These are phyloP conservation scores for Merops nubicus DNA, from an alignment of 2,113 vertebrate genomes.

Conservation along the genomic window DNA sequence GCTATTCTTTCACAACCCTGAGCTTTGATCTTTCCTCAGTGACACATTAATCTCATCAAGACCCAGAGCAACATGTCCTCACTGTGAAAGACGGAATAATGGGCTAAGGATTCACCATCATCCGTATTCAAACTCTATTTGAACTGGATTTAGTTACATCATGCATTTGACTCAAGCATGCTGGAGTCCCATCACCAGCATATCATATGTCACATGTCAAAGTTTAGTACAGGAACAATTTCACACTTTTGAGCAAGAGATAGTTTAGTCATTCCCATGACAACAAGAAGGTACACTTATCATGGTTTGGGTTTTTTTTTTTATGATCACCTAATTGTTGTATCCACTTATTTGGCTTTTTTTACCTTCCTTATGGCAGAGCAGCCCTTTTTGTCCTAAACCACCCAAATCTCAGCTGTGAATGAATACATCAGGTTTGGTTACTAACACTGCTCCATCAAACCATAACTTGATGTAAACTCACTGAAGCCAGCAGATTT, in stretches of 20 bases:
- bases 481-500: neutral
- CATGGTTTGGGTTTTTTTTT: neutral
- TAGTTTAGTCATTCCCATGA: neutral
- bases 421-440: neutral
- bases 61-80: neutral
- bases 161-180: accelerated
- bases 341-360: neutral
- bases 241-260: neutral
- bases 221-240: neutral
- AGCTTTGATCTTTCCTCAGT: conserved; percentile 39
- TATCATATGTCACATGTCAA: neutral
- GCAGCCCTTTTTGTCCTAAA: neutral
- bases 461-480: neutral
- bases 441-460: neutral
- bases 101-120: neutral
- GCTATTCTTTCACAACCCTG: neutral
- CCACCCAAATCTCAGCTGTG: neutral
- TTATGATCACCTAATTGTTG: neutral
- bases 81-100: neutral
- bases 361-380: neutral
- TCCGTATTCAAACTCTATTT: neutral
- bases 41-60: neutral
- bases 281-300: neutral
- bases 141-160: neutral
- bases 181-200: neutral